Evolutionary conservation across 2,797 vertebrate species (phyloP), one percentile per base, ranked within the genome.

Genomic region (Anabas testudineus): DNA sequence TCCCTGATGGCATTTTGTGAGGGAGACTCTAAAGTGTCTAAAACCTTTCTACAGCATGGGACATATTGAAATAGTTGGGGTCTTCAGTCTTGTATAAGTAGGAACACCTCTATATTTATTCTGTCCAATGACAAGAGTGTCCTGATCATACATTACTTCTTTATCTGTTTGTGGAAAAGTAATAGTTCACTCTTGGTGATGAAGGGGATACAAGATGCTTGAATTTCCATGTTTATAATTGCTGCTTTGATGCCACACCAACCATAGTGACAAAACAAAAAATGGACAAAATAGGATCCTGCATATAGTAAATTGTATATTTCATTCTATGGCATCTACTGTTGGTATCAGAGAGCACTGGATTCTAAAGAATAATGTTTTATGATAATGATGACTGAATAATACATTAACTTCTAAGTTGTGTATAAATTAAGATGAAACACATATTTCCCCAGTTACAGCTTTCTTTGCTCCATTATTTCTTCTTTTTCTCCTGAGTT

Each of bases 401-500:
- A 77, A 71, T 4, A 67, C 19, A 55, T 65, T 2, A 71, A 83
- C 60, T 63, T 19, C 81, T 26, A 69, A 71, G 37, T 51, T 45
- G 70, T 19, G 9, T 47, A 70, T 66, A 64, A 71, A 58, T 55
- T 14, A 61, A 71, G 53, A 65, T 42, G 71, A 49, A 41, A 36
- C 18, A 58, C 26, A 66, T 47, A 66, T 67, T 80, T 57, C 19
- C 32, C 60, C 53, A 71, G 54, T 67, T 32, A 62, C 32, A 62
- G 16, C 5, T 48, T 54, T 60, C n/a, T 8, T 62, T 7, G 16
- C 18, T 51, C 13, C 0, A 56, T 95, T 91, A 98, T 93, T 98
- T 98, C 82, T 96, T 97, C 91, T 99, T 98, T 87, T 99, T 99
- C 85, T 98, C 97, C 86, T 98, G 97, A n/a, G 97, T 99, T 89